Base-by-base conservation (phyloP, 2,113 vertebrate species). In the Nanorana parkeri region DNA sequence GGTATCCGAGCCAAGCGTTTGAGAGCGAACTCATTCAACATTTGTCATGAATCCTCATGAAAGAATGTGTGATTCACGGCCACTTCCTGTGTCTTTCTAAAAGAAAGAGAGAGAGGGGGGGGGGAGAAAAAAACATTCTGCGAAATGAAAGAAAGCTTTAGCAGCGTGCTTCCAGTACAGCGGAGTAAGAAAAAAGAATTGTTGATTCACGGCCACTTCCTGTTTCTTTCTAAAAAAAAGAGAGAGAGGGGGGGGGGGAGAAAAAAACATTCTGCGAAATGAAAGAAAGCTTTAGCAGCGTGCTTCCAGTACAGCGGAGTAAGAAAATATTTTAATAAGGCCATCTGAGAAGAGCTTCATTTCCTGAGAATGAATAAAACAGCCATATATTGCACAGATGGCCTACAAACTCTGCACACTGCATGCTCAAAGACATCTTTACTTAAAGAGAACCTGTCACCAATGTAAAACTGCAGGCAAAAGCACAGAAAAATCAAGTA, bases 31-130 rank as follows among this genome's bases (percentile, higher is more conserved):
- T 17, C 7, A 77, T 66, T 85, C 1, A 0, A 61, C 86, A 86
- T 86, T 83, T 88, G 84, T 77, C 85, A 68, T 83, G 86, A 88
- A 87, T 84, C 85, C 78, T 63, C 24, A 66, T 85, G 87, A 88
- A 92, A 87, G 87, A 64, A 69, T 52, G 80, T 78, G n/a, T 84
- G 84, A 68, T 85, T 64, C 87, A 88, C 78, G 88, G 85, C 80
- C 75, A 88, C 85, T 85, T 88, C 81, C 83, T 84, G 69, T 29
- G 24, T 84, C 75, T 81, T 0, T 16, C 65, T 71, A 28, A 72
- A 85, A 17, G 15, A 84, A 84, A 71, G 78, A 69, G 24, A 83
- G 21, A 73, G 19, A n/a, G 17, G 32, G 29, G 51, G 52, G n/a
- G 28, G 47, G 51, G 52, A 71, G 3, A 13, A 2, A 4, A 69